Base-by-base conservation (phyloP, 2,113 vertebrate species). In the Cavia porcellus region DNA sequence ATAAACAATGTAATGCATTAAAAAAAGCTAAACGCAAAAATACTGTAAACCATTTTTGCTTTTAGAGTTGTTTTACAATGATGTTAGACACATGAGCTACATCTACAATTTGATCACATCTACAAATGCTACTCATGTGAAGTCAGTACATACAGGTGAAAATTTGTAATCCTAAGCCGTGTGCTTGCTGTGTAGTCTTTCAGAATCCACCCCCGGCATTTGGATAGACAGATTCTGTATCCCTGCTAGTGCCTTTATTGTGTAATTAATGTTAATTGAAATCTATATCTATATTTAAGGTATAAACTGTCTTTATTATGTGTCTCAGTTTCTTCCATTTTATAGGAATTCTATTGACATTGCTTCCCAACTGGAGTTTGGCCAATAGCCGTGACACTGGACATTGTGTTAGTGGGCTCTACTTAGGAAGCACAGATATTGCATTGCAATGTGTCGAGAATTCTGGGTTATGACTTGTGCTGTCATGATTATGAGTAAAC, bases 401-500 rank as follows among this genome's bases (percentile, higher is more conserved):
- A 3, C 75, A 8, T 35, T 50, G 22, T 83, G 66, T 52, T 59
- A 45, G 12, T 70, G 20, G 25, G 38, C n/a, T 47, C 24, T 32
- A 13, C 24, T 28, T 20, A 62, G 24, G 32, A 80, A 91, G 35
- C 45, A 47, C n/a, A 80, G 74, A 75, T 74, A 70, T 1, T 79
- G 7, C 72, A 70, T 1, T 79, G 7, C 72, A 91, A 1, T 24
- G 24, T 77, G 15, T 66, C 22, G 55, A 22, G 70, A 86, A 80
- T 96, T 75, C 17, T 57, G 25, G 28, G 30, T 47, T 82, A 35
- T 62, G 61, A 89, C 42, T 50, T 45, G 28, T 77, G 19, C 17
- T 90, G 77, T 22, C 32, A 62, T 28, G 61, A 72, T 88, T 90
- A 74, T 57, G 47, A 92, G 25, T 55, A 55, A 95, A 96, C n/a